A percentile compares a stretch with the other conserved stretches of the same genome.
Conservation (phyloP, 2,888 invertebrate species). For the Anthrax anthrax region DNA sequence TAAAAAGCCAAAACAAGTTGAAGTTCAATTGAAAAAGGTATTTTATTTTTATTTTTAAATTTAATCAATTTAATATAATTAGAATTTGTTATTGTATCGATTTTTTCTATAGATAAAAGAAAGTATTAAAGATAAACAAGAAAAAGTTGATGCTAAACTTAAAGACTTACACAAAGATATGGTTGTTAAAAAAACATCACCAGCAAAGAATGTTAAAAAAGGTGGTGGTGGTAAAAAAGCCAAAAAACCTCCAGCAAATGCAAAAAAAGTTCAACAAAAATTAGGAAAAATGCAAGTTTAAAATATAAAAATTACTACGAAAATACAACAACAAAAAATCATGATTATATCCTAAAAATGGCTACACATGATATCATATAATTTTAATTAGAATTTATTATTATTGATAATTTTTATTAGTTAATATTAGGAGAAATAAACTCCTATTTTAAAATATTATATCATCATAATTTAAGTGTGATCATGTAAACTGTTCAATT, state of each 20-base stretch:
- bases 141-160: constrained; percentile 27
- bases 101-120: constrained; percentile 25
- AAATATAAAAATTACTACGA: no score
- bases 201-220: neutral
- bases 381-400: no score
- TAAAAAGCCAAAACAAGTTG: constrained; percentile 31
- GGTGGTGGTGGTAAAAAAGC: constrained; percentile 15
- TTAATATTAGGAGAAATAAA: no score
- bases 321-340: no score
- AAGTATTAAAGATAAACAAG: constrained; percentile 27
- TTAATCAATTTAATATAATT: neutral
- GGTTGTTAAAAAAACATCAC: constrained; percentile 24
- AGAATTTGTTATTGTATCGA: no score
- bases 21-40: constrained; percentile 32
- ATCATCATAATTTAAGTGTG: no score
- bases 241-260: constrained; percentile 22
- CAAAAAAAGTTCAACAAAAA: constrained; percentile 23
- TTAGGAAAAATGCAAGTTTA: constrained; percentile 28
- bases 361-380: no score
- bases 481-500: no score
- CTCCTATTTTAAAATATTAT: no score
- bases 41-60: neutral
- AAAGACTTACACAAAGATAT: constrained; percentile 31
- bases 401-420: no score
- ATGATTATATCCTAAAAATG: no score